Conservation (phyloP, 64 coral and sea anemone genomes). For the Catalaphyllia jardinei region DNA sequence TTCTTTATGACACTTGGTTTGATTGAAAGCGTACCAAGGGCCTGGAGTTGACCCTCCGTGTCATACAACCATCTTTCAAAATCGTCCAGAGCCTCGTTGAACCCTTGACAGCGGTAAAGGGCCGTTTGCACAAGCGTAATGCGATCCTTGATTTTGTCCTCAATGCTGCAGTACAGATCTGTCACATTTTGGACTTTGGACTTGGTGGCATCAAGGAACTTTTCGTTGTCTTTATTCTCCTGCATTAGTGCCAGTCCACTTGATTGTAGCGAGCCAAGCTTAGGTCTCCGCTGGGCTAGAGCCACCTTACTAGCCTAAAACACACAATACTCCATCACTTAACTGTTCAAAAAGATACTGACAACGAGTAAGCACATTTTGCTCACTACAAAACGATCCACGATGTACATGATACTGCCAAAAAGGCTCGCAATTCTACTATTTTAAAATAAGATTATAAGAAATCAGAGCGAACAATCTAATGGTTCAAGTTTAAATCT, state of each 20-base stretch:
- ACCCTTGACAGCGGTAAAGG: constrained; percentile 79
- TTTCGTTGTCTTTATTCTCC: constrained; percentile 67
- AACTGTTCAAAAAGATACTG: not conserved
- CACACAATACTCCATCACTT: not conserved
- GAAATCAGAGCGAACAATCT: too few species aligned
- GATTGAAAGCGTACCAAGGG: constrained; percentile 79
- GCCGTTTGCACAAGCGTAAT: constrained; percentile 76
- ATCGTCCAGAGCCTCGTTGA: constrained; percentile 76
- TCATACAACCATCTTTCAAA: constrained; percentile 84
- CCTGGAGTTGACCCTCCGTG: constrained; percentile 68
- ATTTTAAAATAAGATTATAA: too few species aligned
- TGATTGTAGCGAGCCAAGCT: constrained; percentile 65
- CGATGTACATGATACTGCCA: too few species aligned
- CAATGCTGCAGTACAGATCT: constrained; percentile 59
- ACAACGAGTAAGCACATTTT: too few species aligned
- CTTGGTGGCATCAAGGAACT: constrained; percentile 65
- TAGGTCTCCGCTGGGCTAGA: constrained; percentile 71
- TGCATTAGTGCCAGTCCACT: constrained; percentile 67
- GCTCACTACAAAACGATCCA: too few species aligned
- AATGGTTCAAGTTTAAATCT: too few species aligned
- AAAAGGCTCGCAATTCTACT: too few species aligned
- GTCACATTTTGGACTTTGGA: constrained; percentile 75
- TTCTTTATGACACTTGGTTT: constrained; percentile 88
- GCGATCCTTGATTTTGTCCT: constrained; percentile 78
- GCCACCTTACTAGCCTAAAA: constrained; percentile 55